Evolutionary conservation across 2,888 invertebrate species (phyloP), one percentile per base, ranked within the genome.

Genomic region (Pseudococcus longispinus): DNA sequence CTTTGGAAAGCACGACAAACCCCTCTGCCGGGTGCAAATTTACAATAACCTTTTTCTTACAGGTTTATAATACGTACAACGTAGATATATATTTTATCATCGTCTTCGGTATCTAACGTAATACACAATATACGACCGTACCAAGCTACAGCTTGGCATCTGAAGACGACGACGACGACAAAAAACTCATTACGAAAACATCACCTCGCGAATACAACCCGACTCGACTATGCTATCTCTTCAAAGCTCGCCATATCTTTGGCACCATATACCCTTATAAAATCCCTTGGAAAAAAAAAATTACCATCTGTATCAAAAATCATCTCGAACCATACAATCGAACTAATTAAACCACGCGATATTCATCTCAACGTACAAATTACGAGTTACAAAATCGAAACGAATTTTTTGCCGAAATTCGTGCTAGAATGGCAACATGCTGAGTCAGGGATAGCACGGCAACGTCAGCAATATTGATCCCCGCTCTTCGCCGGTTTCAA

Each of bases 391-490:
- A 5, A 11, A 74, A 74, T 5, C 32, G 32, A 82, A 37, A 46
- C 23, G 23, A 55, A 15, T 83, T 46, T 55, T 83, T 51, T 2
- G 15, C 13, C 32, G 44, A 83, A 26, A 51, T 29, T 83, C 51
- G 29, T 83, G 55, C 18, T 15, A 37, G 29, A 55, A 83, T 29
- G 42, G 65, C 20, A 70, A 6, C n/a, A 15, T 51, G n/a, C 51
- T 42, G 65, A 84, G 84, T 60, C 32, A 65, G 65, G 15, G 51
- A 51, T 15, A 51, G 65, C 55, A 15, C 23, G 13, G 32, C 60
- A 84, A 32, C 84, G 70, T 60, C 65, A 84, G 37, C 55, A 84
- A 84, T 84, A 84, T 84, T 84, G 84, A 84, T 84, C 84, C 84
- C 84, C 84, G 84, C 84, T 42, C 83, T 51, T 44, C 83, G 37